Evolutionary conservation across 2,113 vertebrate genomes (phyloP).

Genomic region (Chaetura pelagica): DNA sequence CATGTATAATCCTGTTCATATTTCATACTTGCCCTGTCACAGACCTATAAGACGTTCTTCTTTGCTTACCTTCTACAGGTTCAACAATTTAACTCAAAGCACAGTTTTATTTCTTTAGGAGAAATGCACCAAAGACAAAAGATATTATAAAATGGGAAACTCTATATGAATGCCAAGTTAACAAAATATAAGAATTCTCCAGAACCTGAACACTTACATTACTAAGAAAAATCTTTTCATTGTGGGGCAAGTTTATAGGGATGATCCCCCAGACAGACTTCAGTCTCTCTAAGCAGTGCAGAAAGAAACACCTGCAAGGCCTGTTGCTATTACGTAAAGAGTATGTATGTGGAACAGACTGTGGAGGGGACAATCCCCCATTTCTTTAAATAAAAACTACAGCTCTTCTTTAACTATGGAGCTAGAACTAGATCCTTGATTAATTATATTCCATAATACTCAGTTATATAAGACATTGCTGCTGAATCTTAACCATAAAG

Average conservation of each 20-base stretch:
- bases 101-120: background rate
- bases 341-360: background rate
- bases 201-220: background rate
- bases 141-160: background rate
- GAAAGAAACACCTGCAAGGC: background rate
- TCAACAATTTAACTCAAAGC: background rate
- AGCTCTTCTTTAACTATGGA: background rate
- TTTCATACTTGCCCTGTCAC: background rate
- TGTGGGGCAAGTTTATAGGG: background rate
- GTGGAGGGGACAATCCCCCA: fast-evolving
- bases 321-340: background rate
- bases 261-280: background rate
- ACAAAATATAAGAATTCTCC: background rate
- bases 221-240: background rate
- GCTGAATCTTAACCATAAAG: background rate
- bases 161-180: background rate
- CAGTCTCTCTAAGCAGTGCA: background rate
- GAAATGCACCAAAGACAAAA: background rate
- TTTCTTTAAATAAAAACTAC: background rate
- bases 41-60: background rate
- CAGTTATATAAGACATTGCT: background rate
- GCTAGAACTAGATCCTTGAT: background rate
- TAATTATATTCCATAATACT: background rate
- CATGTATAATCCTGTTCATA: background rate
- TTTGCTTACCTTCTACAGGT: background rate